phyloP scores from a whole-genome alignment of 2,888 invertebrate species.

The Stramonita haemastoma region DNA sequence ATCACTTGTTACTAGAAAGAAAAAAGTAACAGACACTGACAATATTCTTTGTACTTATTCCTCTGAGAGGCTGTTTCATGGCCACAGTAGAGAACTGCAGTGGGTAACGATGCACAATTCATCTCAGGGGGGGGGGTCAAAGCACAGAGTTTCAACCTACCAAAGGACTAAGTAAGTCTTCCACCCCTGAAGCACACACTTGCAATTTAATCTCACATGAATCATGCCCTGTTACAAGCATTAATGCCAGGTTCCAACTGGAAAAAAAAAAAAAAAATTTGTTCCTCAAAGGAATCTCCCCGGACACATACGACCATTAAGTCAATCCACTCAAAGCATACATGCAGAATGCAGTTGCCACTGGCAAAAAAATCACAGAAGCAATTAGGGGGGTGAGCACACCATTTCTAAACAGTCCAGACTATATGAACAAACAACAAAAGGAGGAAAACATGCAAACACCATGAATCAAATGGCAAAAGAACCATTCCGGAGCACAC shows the following conservation, averaged over 20 bases:
- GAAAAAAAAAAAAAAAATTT: background rate
- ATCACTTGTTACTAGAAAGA: background rate
- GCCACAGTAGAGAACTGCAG: background rate
- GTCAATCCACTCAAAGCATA: constrained; percentile 14
- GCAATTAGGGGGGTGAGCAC: background rate
- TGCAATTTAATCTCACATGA: background rate
- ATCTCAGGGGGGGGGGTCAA: too few species aligned
- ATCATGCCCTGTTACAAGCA: background rate
- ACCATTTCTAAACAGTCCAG: background rate
- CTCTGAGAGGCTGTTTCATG: background rate
- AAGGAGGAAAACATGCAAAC: too few species aligned
- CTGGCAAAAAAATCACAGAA: constrained; percentile 20
- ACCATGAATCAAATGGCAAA: too few species aligned
- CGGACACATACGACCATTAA: background rate
- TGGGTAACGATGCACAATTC: too few species aligned
- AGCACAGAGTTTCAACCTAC: too few species aligned
- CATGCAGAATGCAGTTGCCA: background rate
- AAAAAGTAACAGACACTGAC: background rate
- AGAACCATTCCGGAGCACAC: too few species aligned
- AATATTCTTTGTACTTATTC: background rate
- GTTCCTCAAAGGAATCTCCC: background rate
- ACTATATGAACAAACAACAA: background rate
- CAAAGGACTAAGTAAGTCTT: background rate
- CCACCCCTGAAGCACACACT: background rate
- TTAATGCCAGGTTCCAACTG: background rate